These are phyloP conservation scores for Coptodon rendalli DNA, from an alignment of 2,113 vertebrate genomes.

Conservation along the genomic window DNA sequence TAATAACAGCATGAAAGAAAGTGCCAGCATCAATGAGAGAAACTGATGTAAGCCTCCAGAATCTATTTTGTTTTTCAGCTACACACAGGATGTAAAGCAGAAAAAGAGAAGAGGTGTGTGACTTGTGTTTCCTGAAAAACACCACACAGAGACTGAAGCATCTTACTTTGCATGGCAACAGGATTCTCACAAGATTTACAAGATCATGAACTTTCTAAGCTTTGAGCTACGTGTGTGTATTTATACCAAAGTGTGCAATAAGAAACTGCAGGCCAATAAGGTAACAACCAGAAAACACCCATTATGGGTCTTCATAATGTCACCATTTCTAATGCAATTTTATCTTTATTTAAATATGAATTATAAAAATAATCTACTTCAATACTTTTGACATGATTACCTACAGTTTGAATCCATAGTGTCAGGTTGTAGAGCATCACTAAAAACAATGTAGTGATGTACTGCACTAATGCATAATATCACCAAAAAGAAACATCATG, in stretches of 20 bases:
- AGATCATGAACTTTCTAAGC: neutral
- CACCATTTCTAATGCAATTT: neutral
- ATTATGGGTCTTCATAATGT: neutral
- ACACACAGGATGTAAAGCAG: neutral
- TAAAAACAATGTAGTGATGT: neutral
- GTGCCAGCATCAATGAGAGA: neutral
- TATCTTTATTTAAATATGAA: neutral
- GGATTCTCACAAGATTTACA: neutral
- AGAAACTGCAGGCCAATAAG: neutral
- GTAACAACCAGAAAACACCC: neutral
- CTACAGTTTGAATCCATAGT: neutral
- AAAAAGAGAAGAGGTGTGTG: neutral
- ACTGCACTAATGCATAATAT: neutral
- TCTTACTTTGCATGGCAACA: neutral
- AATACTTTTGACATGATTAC: neutral
- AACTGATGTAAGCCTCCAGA: neutral
- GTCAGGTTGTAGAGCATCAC: neutral
- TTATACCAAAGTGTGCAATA: neutral
- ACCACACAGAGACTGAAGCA: neutral
- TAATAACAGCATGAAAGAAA: neutral
- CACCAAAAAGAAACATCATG: conserved; percentile 20
- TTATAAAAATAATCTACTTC: neutral
- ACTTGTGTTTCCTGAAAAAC: neutral
- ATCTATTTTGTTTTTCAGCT: neutral
- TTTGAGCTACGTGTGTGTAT: neutral